These are phyloP conservation scores for Oceanodroma leucorhoa DNA, from an alignment of 2,797 vertebrate species.

Conservation along the genomic window DNA sequence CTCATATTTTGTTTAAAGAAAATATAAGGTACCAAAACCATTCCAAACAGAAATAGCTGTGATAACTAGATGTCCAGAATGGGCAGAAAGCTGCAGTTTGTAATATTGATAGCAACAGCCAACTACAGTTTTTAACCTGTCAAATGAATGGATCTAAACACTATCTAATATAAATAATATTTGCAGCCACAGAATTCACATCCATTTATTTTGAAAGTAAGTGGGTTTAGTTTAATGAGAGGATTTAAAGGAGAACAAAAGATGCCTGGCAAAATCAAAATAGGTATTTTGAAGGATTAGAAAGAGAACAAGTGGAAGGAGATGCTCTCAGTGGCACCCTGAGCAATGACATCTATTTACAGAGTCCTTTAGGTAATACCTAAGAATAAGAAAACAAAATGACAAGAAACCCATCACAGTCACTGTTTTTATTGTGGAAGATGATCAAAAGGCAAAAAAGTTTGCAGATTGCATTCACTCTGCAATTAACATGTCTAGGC, in stretches of 20 bases:
- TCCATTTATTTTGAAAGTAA: neutral
- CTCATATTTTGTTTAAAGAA: neutral
- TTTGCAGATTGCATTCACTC: neutral
- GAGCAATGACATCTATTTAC: neutral
- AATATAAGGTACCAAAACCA: neutral
- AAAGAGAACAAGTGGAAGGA: neutral
- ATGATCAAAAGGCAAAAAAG: neutral
- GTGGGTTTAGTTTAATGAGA: neutral
- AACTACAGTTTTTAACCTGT: neutral
- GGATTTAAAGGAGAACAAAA: neutral
- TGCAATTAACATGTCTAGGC: neutral
- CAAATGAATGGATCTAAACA: neutral
- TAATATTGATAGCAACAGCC: neutral
- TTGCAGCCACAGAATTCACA: neutral
- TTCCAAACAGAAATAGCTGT: neutral
- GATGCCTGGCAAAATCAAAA: neutral
- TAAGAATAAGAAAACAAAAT: neutral
- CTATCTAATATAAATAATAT: neutral
- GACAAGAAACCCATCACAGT: neutral
- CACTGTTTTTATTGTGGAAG: neutral
- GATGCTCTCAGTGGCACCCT: neutral
- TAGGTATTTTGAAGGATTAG: neutral
- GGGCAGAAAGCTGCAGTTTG: neutral
- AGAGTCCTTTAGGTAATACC: neutral
- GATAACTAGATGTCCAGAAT: neutral